Evolutionary conservation across 2,888 invertebrate species (phyloP).

Genomic region (Polydrusus pterygomalis): DNA sequence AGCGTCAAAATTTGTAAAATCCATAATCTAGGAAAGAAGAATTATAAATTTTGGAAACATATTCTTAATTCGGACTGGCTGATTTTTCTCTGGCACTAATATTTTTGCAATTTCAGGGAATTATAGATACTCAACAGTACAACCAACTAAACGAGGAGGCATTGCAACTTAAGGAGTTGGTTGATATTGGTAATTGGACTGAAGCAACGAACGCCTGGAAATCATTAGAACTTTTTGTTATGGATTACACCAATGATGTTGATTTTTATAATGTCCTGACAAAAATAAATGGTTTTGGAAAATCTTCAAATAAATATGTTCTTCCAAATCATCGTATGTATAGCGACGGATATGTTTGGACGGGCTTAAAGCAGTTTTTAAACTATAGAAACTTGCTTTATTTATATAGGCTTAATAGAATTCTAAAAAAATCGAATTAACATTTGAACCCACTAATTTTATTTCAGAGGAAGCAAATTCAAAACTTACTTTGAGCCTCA

Average conservation of each 20-base stretch:
- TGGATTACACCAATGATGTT: conserved; percentile 44
- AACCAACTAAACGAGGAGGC: conserved; percentile 54
- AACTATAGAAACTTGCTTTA: no score
- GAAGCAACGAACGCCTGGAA: conserved; percentile 75
- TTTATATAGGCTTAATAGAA: no score
- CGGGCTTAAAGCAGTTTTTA: no score
- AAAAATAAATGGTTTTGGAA: conserved; percentile 39
- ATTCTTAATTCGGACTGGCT: no score
- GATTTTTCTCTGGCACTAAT: neutral
- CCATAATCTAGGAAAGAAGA: no score
- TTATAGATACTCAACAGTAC: conserved; percentile 57
- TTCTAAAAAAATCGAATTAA: no score
- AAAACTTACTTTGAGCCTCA: conserved; percentile 75
- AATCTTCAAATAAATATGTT: neutral
- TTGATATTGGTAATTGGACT: conserved; percentile 74
- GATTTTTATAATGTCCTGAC: conserved; percentile 62
- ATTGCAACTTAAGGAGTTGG: conserved; percentile 60
- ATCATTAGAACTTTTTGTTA: conserved; percentile 49
- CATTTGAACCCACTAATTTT: no score
- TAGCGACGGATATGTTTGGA: no score
- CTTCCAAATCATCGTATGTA: neutral
- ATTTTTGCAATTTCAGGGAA: conserved; percentile 52
- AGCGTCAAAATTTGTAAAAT: no score
- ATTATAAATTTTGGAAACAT: no score
- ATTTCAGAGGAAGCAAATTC: neutral